These are phyloP conservation scores for Phymorhynchus buccinoides DNA, from an alignment of 1,140 invertebrate species.

Conservation along the genomic window DNA sequence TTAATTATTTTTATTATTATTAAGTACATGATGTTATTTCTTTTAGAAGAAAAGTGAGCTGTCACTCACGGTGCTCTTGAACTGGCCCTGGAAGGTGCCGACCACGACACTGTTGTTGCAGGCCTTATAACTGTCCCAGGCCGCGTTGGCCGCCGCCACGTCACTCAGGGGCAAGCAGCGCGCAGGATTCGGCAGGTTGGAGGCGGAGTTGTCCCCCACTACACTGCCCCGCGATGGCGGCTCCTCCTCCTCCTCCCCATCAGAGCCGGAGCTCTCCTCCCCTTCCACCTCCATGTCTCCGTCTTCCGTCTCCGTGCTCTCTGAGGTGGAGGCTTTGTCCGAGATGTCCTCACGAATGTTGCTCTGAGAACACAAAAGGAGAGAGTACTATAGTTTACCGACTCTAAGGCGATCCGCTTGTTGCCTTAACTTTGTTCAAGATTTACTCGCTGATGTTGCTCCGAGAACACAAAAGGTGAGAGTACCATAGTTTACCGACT, in stretches of 20 bases:
- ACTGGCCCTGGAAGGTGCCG: slow-evolving; percentile 83
- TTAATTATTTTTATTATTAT: too few relatives aligned
- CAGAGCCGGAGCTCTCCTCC: slow-evolving; percentile 37
- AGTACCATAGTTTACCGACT: too few relatives aligned
- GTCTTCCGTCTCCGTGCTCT: slow-evolving; percentile 47
- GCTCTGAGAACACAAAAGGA: slow-evolving; percentile 39
- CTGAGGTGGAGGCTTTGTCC: slow-evolving; percentile 40
- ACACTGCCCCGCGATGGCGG: slow-evolving; percentile 31
- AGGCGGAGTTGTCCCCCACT: slow-evolving; percentile 22
- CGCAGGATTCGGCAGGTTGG: slow-evolving; percentile 34
- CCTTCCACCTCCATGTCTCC: slow-evolving; percentile 41
- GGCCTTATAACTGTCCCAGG: slow-evolving; percentile 79
- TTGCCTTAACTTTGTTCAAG: too few relatives aligned
- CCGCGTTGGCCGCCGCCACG: slow-evolving; percentile 75
- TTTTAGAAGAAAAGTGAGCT: too few relatives aligned
- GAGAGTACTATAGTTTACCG: too few relatives aligned
- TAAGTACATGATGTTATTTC: too few relatives aligned
- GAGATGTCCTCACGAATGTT: slow-evolving; percentile 57
- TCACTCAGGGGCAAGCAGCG: slow-evolving; percentile 42
- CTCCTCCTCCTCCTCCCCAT: slow-evolving; percentile 35
- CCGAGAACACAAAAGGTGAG: too few relatives aligned
- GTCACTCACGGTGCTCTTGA: slow-evolving; percentile 80
- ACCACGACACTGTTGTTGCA: slow-evolving; percentile 80
- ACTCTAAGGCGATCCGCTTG: too few relatives aligned
- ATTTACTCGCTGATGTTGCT: too few relatives aligned